Percentiles rank a stretch among this genome's conserved stretches.
phyloP scores from a whole-genome alignment of 1,140 invertebrate species.

The Drosophila novamexicana region DNA sequence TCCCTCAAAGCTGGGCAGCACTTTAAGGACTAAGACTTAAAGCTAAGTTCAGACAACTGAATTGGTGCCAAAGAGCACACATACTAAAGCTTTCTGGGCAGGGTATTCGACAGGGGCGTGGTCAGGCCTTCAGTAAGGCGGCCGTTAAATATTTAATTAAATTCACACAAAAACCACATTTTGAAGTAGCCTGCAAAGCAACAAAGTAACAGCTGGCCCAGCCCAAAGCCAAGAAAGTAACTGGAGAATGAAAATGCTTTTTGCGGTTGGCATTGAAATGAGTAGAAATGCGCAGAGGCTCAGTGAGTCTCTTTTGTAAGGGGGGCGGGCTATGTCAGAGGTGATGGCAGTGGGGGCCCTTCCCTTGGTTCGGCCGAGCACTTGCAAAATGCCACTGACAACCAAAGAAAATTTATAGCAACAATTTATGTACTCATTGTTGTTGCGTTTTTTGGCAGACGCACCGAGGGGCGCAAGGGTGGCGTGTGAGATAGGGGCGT shows the following conservation, averaged over 20 bases:
- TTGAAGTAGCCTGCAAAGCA: slow-evolving; percentile 30
- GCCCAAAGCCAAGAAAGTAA: slow-evolving; percentile 62
- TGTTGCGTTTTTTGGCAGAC: slow-evolving; percentile 40
- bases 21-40: neutral
- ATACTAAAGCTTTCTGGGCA: neutral
- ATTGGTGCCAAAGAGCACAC: slow-evolving; percentile 13
- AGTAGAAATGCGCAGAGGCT: slow-evolving; percentile 44
- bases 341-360: neutral
- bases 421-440: slow-evolving; percentile 75
- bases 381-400: slow-evolving; percentile 80
- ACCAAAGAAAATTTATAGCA: slow-evolving; percentile 80
- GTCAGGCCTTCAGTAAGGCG: neutral
- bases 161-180: slow-evolving; percentile 69
- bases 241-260: slow-evolving; percentile 70
- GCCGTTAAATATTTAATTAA: slow-evolving; percentile 80
- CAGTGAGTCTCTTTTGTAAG: neutral
- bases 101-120: neutral
- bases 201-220: slow-evolving; percentile 28
- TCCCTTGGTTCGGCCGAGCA: slow-evolving; percentile 29
- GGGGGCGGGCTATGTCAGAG: neutral
- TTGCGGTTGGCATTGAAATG: slow-evolving; percentile 77
- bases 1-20: too few species aligned
- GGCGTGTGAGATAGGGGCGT: neutral
- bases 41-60: slow-evolving; percentile 12
- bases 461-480: neutral